Conservation (phyloP, 2,797 vertebrate species). For the Pyrrhura leucotis region DNA sequence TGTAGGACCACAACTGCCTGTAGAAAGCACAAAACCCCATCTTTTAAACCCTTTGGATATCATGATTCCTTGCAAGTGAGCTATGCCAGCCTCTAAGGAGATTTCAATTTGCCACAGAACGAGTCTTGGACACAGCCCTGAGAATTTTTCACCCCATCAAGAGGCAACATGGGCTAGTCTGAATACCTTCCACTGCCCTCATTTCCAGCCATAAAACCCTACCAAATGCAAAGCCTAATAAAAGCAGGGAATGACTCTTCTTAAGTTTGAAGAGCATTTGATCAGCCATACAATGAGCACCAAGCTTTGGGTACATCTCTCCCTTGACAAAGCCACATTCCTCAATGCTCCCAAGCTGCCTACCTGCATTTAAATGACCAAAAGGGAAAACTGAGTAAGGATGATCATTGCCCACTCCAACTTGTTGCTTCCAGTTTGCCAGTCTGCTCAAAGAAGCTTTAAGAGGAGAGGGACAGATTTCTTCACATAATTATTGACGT, state of each 20-base stretch:
- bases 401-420: rapidly evolving
- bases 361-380: neutral
- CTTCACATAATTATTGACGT: neutral
- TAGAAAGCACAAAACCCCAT: neutral
- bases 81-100: neutral
- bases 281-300: rapidly evolving
- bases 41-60: neutral
- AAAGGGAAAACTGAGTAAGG: neutral
- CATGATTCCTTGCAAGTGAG: neutral
- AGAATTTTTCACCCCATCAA: neutral
- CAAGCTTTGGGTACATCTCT: neutral
- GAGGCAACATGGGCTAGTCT: neutral
- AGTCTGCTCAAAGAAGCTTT: neutral
- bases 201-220: neutral
- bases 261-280: neutral
- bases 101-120: neutral
- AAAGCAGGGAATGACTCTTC: neutral
- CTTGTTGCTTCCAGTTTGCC: rapidly evolving
- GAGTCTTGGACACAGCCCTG: neutral
- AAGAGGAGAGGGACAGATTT: neutral
- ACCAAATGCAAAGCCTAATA: neutral
- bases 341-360: neutral
- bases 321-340: neutral
- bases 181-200: neutral
- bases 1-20: neutral